Base-by-base conservation (phyloP, 2,888 invertebrate species). In the Steinernema hermaphroditum region DNA sequence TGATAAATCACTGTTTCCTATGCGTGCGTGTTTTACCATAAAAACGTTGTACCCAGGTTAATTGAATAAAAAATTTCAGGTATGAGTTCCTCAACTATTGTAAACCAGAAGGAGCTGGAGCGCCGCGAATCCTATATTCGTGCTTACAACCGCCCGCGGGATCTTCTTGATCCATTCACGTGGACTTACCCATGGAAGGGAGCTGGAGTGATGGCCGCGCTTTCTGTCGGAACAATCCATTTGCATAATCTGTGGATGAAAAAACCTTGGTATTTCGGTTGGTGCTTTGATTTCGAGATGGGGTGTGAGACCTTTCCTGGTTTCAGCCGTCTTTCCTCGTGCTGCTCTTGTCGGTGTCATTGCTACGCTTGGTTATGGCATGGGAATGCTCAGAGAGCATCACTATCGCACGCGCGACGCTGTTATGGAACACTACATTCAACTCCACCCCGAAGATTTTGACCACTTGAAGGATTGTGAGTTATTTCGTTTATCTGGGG, bases 221-320 rank as follows among this genome's bases (percentile, higher is more conserved):
- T 69, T 19, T 19, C 73, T 22, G 6, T 46, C 14, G 68, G 49
- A 27, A n/a, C 49, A 12, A 9, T 57, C 9, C 77, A 80, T 34
- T 43, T 81, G 34, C 76, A 78, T 54, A 85, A 84, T 68, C 72
- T 79, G 72, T 85, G 81, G 81, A 76, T 78, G 70, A 80, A 82
- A 73, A 85, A 83, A 71, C 85, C 85, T 14, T 85, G 81, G 77
- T 83, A 85, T 50, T 83, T 73, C 50, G 85, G 84, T 85, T 14
- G 68, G 78, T 72, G 19, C 24, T 14, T 46, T 41, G 27, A n/a
- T 43, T 19, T 75, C 24, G 22, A 19, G 29, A 0, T 72, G 22
- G 43, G 22, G 27, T 46, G 8, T 71, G 57, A 43, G 37, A 29
- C 68, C 24, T 14, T 12, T 27, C 34, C 9, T 19, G 32, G 14